Base-by-base conservation (phyloP, 2,797 vertebrate species). In the Melanotaenia pygmaea region DNA sequence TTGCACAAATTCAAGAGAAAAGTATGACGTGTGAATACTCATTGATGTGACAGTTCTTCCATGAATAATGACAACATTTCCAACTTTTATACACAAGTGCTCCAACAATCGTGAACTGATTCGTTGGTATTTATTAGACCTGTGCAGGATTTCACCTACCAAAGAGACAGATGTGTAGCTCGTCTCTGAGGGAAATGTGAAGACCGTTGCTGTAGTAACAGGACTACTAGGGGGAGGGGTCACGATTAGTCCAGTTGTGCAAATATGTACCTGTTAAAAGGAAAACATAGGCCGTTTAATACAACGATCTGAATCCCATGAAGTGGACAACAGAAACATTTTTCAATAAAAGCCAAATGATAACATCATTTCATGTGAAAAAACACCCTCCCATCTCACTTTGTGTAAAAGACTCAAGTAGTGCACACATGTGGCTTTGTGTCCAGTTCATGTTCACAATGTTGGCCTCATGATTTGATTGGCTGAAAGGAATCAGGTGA, bases 201-300 rank as follows among this genome's bases (percentile, higher is more conserved):
- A 99, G 16, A 97, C 95, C 3, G 97, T 95, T 59, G 96, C 96
- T 51, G 97, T 96, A 67, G 97, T 97, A 91, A 99, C 96, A 8
- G 98, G 98, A 89, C 98, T 99, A 88, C 97, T 99, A 3, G 97
- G 97, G 65, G 98, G 98, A 16, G 97, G 97, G 74, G 98, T 99
- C 91, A 99, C 97, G 60, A 99, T 98, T 54, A 99, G 93, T 76
- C 97, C 98, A 0, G 96, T 94, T 86, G 98, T 99, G 92, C 97
- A 97, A 80, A 99, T 99, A 90, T 99, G 98, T 90, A 99, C 98
- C 98, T 99, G 94, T 70, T 57, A 84, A 87, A 72, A 82, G 66
- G 32, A 56, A 74, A 53, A 86, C 18, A 28, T 14, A n/a, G 47
- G 70, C 13, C 4, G 30, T 86, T 57, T 79, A 76, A 72, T 43